These are phyloP conservation scores for Baronia brevicornis DNA, from an alignment of 2,888 invertebrate species.

Conservation along the genomic window DNA sequence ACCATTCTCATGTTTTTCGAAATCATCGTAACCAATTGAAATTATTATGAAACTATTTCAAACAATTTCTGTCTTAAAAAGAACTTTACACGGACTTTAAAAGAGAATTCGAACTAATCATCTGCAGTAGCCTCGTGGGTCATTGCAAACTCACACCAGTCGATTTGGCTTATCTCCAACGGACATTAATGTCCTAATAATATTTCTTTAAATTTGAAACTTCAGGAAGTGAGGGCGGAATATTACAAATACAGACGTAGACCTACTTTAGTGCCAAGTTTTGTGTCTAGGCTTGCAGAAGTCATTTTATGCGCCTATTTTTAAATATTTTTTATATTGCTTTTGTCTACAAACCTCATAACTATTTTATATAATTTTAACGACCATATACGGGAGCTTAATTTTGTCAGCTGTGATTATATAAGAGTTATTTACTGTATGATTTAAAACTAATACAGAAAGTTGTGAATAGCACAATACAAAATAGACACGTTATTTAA, in stretches of 20 bases:
- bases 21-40: too few species aligned
- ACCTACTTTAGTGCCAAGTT: slow-evolving; percentile 25
- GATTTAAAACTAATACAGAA: too few species aligned
- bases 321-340: neutral
- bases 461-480: too few species aligned
- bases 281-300: slow-evolving; percentile 15
- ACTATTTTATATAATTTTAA: too few species aligned
- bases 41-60: too few species aligned
- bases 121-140: slow-evolving; percentile 16
- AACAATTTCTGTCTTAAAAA: too few species aligned
- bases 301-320: slow-evolving; percentile 3
- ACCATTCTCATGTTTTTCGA: too few species aligned
- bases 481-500: too few species aligned
- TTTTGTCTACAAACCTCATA: neutral
- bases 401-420: too few species aligned
- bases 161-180: slow-evolving; percentile 51
- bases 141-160: slow-evolving; percentile 17
- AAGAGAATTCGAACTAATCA: slow-evolving; percentile 12
- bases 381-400: too few species aligned
- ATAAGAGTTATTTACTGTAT: too few species aligned
- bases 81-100: too few species aligned
- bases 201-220: slow-evolving; percentile 54
- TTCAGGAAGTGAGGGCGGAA: slow-evolving; percentile 29
- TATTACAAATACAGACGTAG: slow-evolving; percentile 31
- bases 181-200: slow-evolving; percentile 46